phyloP scores from a whole-genome alignment of 2,888 invertebrate species.

The Drosophila percnosoma region DNA sequence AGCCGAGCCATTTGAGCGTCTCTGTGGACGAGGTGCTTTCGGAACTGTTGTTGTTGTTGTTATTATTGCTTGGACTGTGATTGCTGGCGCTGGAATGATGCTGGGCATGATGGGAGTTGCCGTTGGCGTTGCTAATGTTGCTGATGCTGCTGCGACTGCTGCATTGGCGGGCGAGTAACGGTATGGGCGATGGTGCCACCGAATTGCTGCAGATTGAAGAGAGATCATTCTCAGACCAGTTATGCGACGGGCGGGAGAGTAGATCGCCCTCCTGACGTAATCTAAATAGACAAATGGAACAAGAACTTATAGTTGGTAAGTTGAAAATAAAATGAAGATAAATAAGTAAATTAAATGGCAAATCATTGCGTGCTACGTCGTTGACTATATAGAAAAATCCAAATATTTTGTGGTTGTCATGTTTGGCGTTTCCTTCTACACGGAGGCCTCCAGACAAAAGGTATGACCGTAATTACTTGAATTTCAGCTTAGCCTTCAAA shows the following conservation, averaged over 20 bases:
- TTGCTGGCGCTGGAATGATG: constrained; percentile 51
- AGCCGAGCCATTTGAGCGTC: constrained; percentile 92
- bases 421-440: constrained; percentile 62
- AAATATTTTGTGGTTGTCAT: constrained; percentile 52
- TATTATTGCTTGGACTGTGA: constrained; percentile 51
- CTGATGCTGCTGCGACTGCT: constrained; percentile 42
- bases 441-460: constrained; percentile 43
- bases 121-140: constrained; percentile 51
- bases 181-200: constrained; percentile 79
- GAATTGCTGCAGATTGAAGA: constrained; percentile 82
- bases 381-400: constrained; percentile 45
- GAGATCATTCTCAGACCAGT: constrained; percentile 85
- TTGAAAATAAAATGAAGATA: constrained; percentile 5
- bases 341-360: constrained; percentile 43
- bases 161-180: constrained; percentile 64
- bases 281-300: constrained; percentile 59
- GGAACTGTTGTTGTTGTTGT: constrained; percentile 82
- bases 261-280: constrained; percentile 85
- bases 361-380: constrained; percentile 70
- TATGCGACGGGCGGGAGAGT: constrained; percentile 84
- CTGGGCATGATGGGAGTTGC: constrained; percentile 26
- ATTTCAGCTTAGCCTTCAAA: constrained; percentile 73
- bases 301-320: constrained; percentile 9
- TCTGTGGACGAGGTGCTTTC: constrained; percentile 88
- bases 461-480: constrained; percentile 73